These are phyloP conservation scores for Pterocles orientalis DNA, from an alignment of 2,113 vertebrate genomes.

Conservation along the genomic window DNA sequence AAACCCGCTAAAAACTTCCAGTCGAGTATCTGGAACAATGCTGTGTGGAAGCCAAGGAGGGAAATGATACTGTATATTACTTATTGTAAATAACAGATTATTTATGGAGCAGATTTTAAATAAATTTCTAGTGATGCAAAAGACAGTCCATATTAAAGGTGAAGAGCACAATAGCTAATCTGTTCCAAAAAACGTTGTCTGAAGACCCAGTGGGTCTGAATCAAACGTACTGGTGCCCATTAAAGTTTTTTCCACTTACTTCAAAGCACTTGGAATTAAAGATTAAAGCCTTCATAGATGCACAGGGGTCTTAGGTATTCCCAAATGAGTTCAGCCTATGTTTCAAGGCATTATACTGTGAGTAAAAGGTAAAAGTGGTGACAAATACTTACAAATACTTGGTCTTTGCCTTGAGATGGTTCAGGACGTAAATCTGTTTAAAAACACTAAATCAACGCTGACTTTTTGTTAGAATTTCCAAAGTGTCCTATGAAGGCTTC, in stretches of 20 bases:
- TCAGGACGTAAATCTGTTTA: not conserved
- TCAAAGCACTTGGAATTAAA: conserved; percentile 3
- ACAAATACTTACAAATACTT: not conserved
- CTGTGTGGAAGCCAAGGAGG: conserved; percentile 1
- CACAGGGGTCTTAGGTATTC: not conserved
- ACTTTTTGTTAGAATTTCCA: not conserved
- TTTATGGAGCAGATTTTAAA: conserved; percentile 36
- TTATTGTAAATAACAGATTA: conserved; percentile 36
- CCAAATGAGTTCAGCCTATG: not conserved
- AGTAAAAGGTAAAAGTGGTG: not conserved
- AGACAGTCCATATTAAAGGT: not conserved
- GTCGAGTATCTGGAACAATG: conserved; percentile 30
- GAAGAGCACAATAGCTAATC: not conserved
- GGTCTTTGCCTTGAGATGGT: not conserved
- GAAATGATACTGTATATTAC: not conserved
- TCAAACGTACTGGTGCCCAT: not conserved
- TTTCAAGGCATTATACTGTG: not conserved
- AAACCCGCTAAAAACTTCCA: conserved; percentile 59
- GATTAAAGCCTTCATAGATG: conserved; percentile 17
- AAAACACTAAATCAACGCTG: not conserved
- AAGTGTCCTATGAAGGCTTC: not conserved
- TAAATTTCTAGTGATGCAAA: not conserved
- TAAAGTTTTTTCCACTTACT: conserved; percentile 12
- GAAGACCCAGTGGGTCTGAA: not conserved
- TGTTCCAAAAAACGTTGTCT: not conserved